These are phyloP conservation scores for Virgularia gustaviana DNA, from an alignment of 92 coral and sea anemone genomes.

Conservation along the genomic window DNA sequence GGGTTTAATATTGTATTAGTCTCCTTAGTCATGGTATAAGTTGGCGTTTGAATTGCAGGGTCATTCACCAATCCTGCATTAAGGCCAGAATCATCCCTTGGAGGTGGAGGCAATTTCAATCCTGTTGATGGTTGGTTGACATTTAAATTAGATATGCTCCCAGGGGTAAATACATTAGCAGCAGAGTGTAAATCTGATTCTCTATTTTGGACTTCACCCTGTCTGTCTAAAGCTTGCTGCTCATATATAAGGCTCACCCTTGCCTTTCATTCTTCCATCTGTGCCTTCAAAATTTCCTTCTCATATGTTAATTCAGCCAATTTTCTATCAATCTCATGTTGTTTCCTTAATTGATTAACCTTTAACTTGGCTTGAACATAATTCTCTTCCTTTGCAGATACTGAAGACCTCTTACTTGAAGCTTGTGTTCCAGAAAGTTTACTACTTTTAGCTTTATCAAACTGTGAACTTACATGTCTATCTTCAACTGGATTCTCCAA, in stretches of 20 bases:
- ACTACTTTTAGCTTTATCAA: neutral
- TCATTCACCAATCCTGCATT: no score
- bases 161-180: no score
- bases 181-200: neutral
- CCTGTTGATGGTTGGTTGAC: no score
- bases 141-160: no score
- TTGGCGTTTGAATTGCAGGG: no score
- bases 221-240: neutral
- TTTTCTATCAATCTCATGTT: constrained; percentile 10
- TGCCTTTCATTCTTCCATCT: constrained; percentile 10
- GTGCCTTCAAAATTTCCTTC: constrained; percentile 14
- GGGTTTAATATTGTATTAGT: no score
- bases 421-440: neutral
- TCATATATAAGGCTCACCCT: constrained; percentile 13
- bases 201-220: neutral
- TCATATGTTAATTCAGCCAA: constrained; percentile 9
- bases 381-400: constrained; percentile 9
- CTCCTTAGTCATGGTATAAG: no score
- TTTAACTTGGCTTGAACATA: constrained; percentile 2
- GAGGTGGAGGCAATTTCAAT: no score
- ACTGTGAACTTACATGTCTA: neutral
- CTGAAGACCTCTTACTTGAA: neutral
- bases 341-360: constrained; percentile 8
- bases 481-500: neutral
- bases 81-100: no score